phyloP scores from a whole-genome alignment of 2,113 vertebrate species.

The Symphodus melops region DNA sequence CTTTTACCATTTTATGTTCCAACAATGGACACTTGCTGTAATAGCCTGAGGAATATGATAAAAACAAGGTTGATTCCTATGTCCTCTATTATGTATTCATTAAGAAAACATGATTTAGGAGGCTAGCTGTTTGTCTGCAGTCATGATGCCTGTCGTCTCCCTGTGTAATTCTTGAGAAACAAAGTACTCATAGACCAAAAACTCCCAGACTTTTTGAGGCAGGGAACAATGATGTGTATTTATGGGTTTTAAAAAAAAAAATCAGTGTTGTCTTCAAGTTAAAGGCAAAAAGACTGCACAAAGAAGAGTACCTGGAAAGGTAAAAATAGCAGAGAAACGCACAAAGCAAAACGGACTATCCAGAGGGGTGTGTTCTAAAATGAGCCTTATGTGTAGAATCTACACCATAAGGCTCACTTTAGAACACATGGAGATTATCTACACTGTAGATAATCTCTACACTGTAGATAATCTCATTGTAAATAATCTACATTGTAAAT shows the following conservation, averaged over 20 bases:
- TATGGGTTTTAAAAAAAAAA: not conserved
- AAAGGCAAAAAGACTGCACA: not conserved
- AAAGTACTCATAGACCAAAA: slow-evolving; percentile 3
- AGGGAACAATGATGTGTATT: not conserved
- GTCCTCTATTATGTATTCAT: slow-evolving; percentile 60
- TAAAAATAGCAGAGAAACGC: no score
- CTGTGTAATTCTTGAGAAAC: slow-evolving; percentile 13
- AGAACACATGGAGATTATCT: no score
- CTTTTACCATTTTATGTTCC: slow-evolving; percentile 34
- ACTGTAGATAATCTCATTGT: no score
- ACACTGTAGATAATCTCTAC: no score
- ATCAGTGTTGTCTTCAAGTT: not conserved
- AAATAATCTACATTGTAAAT: no score
- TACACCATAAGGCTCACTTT: no score
- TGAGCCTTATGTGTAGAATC: no score
- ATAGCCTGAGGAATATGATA: slow-evolving; percentile 44
- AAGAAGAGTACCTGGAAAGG: not conserved
- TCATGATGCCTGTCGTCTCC: slow-evolving; percentile 23
- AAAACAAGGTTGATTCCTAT: slow-evolving; percentile 53
- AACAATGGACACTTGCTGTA: slow-evolving; percentile 41
- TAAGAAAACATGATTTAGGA: slow-evolving; percentile 46
- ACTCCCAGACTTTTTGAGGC: no score
- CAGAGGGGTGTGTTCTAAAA: no score
- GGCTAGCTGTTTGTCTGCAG: slow-evolving; percentile 17
- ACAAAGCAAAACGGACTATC: no score